Evolutionary conservation across 2,113 vertebrate genomes (phyloP).

Genomic region (Grammomys dolichurus): DNA sequence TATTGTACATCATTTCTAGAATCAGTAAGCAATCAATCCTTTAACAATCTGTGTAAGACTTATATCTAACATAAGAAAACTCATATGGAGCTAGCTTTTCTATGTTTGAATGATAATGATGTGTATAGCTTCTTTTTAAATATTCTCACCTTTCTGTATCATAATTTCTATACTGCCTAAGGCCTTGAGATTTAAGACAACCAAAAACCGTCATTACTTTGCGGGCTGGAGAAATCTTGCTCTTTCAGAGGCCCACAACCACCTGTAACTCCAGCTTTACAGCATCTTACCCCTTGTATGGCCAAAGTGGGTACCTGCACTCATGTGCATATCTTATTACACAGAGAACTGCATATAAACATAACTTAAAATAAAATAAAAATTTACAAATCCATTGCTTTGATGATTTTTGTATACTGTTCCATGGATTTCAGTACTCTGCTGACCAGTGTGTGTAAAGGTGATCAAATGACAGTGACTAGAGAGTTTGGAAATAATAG

Average conservation of each 20-base stretch:
- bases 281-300: not conserved
- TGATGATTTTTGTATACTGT: not conserved
- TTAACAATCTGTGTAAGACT: not conserved
- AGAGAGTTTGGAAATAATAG: not conserved
- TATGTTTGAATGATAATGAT: not conserved
- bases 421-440: not conserved
- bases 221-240: not conserved
- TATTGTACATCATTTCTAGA: not conserved
- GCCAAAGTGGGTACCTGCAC: not conserved
- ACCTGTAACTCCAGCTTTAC: not conserved
- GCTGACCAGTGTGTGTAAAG: not conserved
- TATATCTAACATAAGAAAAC: not conserved
- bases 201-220: not conserved
- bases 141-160: not conserved
- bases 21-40: not conserved
- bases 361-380: not conserved
- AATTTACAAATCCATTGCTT: not conserved
- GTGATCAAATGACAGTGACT: not conserved
- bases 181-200: conserved; percentile 3
- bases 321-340: not conserved
- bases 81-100: not conserved
- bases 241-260: not conserved
- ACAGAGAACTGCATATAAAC: not conserved
- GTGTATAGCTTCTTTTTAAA: conserved; percentile 15
- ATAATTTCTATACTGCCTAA: not conserved